Percentiles rank a stretch among this genome's conserved stretches.
Evolutionary conservation across 2,797 vertebrate species (phyloP).

Genomic region (Pangasius djambal): DNA sequence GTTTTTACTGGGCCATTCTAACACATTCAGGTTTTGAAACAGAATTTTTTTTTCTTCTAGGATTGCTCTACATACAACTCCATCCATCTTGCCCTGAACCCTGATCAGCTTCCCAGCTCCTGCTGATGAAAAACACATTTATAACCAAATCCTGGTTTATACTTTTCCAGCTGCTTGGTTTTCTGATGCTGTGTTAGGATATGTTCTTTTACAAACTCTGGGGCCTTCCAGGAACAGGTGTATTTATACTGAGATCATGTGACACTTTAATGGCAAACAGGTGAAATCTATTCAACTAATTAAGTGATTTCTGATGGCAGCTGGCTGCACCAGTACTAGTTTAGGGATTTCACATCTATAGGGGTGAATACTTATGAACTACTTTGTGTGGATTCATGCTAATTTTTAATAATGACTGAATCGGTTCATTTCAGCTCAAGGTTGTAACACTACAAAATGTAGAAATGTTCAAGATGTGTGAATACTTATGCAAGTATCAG

Average conservation of each 20-base stretch:
- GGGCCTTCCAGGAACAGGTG: background rate
- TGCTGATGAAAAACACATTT: constrained; percentile 7
- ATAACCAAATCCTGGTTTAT: background rate
- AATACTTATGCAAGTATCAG: background rate
- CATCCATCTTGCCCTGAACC: background rate
- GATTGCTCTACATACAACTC: background rate
- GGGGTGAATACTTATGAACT: background rate
- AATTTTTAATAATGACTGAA: no score
- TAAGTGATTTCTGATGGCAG: background rate
- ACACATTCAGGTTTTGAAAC: background rate
- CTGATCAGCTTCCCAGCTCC: background rate
- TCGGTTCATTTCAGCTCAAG: background rate
- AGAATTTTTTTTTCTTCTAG: background rate
- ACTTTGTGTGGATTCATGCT: background rate
- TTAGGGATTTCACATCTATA: background rate
- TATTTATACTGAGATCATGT: background rate
- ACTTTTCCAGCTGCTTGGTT: background rate
- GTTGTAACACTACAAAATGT: background rate
- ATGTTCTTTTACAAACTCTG: background rate
- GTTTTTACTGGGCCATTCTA: background rate
- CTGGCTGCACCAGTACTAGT: background rate
- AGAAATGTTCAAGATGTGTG: background rate
- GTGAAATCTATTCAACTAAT: background rate
- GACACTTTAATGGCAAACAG: background rate
- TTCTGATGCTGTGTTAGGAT: background rate